Evolutionary conservation across 2,797 vertebrate species (phyloP).

Genomic region (Tenualosa thibaudeaui): DNA sequence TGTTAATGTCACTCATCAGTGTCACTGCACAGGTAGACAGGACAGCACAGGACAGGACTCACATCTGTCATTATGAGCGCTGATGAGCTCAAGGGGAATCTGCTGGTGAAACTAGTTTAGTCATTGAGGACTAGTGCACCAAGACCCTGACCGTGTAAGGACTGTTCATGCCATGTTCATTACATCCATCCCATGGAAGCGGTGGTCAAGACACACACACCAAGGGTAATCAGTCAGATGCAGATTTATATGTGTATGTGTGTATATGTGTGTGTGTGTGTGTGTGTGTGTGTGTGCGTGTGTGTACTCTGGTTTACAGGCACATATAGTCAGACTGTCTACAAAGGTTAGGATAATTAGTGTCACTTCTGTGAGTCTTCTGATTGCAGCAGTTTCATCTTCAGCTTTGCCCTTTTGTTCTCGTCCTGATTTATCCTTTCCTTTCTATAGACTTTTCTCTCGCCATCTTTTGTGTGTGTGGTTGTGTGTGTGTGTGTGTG

Average conservation of each 20-base stretch:
- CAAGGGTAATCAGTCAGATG: neutral
- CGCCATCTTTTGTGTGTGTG: conserved; percentile 26
- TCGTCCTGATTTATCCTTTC: neutral
- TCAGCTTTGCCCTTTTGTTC: neutral
- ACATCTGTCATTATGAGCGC: too few relatives aligned
- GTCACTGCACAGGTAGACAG: too few relatives aligned
- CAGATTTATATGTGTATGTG: neutral
- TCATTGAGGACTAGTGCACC: too few relatives aligned
- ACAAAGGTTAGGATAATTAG: neutral
- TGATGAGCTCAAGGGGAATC: neutral
- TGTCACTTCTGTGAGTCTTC: neutral
- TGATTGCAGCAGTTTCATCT: neutral
- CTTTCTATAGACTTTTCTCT: neutral
- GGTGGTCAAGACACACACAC: neutral
- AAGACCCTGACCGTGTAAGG: too few relatives aligned
- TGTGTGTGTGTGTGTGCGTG: neutral
- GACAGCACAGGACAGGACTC: too few relatives aligned
- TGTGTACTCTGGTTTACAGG: neutral
- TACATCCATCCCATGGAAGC: neutral
- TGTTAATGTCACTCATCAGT: too few relatives aligned
- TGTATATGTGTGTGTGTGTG: neutral
- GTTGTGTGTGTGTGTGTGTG: conserved; percentile 23
- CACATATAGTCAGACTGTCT: neutral
- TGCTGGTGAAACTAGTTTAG: too few relatives aligned
- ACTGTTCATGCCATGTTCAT: too few relatives aligned